Evolutionary conservation across 2,888 invertebrate genomes (phyloP).

Genomic region (Crematogaster levior): DNA sequence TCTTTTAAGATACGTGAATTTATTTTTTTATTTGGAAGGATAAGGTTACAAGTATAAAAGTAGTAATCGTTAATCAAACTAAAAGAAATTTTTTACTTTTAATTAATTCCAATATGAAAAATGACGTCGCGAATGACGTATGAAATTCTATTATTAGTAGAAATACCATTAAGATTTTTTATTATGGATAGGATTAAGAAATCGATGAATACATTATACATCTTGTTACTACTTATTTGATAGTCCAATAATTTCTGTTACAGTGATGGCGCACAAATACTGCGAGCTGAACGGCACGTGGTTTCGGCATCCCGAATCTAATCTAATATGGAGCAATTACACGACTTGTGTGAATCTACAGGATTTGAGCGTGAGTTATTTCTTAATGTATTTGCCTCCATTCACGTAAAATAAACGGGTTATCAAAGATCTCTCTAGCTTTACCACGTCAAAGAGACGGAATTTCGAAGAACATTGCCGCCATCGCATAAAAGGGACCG

Average conservation of each 20-base stretch:
- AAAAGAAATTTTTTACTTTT: neutral
- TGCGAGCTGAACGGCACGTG: conserved; percentile 93
- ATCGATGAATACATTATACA: neutral
- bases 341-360: conserved; percentile 93
- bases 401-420: neutral
- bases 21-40: neutral
- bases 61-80: neutral
- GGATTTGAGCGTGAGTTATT: conserved; percentile 88
- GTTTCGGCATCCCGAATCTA: conserved; percentile 92
- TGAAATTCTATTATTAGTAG: neutral
- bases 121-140: neutral
- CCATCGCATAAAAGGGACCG: neutral
- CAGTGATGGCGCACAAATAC: conserved; percentile 93
- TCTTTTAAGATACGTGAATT: neutral
- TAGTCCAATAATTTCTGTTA: conserved; percentile 74
- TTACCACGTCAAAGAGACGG: neutral
- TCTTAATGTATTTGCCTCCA: neutral
- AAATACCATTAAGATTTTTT: neutral
- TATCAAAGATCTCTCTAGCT: neutral
- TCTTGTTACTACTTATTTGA: neutral
- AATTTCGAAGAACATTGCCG: neutral
- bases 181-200: conserved; percentile 16
- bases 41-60: neutral
- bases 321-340: conserved; percentile 95
- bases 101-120: conserved; percentile 1